phyloP scores from a whole-genome alignment of 1,140 invertebrate genomes.

The Goniozus legneri region DNA sequence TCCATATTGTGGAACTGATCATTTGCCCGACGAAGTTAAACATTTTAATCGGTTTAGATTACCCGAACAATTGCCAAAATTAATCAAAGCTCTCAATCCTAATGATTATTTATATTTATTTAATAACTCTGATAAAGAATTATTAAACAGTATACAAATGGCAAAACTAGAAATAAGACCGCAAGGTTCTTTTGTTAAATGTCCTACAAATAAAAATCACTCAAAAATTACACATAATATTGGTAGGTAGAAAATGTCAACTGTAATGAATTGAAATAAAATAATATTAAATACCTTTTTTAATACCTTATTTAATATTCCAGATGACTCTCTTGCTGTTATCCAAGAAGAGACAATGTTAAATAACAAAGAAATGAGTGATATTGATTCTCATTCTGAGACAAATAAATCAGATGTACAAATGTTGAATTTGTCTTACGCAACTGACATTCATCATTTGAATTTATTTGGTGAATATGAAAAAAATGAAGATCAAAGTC shows the following conservation, averaged over 20 bases:
- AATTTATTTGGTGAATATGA: conserved; percentile 34
- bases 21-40: conserved; percentile 42
- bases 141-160: conserved; percentile 37
- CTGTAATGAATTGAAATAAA: background rate
- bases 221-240: background rate
- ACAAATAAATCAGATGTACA: background rate
- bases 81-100: conserved; percentile 41
- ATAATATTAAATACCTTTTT: background rate
- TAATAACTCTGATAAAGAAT: conserved; percentile 26
- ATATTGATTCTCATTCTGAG: background rate
- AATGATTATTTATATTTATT: conserved; percentile 28
- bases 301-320: background rate
- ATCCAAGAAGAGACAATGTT: background rate
- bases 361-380: background rate
- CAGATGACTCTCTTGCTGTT: background rate
- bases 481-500: conserved; percentile 14
- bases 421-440: conserved; percentile 9
- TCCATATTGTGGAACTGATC: conserved; percentile 42
- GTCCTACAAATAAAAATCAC: too few species aligned
- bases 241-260: background rate
- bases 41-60: conserved; percentile 38
- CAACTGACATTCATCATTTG: conserved; percentile 33
- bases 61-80: conserved; percentile 39
- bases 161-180: conserved; percentile 29
- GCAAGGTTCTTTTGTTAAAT: conserved; percentile 15